Percentiles rank a stretch among this genome's conserved stretches.
These are phyloP conservation scores for Euphonia xanthogaster DNA, from an alignment of 2,797 vertebrate species.

Conservation along the genomic window DNA sequence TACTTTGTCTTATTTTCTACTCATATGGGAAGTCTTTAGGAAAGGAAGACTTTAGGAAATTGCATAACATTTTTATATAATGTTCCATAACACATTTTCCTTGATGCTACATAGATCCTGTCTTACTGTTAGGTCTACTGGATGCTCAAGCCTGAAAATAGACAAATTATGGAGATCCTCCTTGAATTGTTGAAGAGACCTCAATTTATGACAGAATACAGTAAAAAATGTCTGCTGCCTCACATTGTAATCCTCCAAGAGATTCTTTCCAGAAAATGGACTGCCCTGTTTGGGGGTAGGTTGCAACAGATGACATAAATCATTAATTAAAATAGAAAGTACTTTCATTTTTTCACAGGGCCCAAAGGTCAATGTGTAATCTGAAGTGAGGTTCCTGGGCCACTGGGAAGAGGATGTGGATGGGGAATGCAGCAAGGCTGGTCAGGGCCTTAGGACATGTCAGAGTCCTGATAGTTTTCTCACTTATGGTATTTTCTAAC, in stretches of 20 bases:
- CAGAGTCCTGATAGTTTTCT: neutral
- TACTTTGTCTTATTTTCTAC: neutral
- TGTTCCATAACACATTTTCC: neutral
- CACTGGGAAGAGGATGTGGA: neutral
- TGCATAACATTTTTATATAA: neutral
- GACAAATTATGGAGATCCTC: neutral
- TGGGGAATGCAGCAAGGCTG: neutral
- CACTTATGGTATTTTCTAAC: neutral
- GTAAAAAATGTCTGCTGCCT: neutral
- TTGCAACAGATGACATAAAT: neutral
- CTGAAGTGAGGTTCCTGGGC: neutral
- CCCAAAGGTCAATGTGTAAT: rapidly evolving
- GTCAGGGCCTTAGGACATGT: neutral
- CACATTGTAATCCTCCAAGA: neutral
- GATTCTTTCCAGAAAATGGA: neutral
- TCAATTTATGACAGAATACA: neutral
- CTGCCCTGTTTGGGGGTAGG: neutral
- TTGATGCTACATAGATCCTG: neutral
- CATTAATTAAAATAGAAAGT: neutral
- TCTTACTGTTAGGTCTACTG: neutral
- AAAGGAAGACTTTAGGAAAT: neutral
- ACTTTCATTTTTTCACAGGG: neutral
- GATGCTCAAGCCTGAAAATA: neutral
- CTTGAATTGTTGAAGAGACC: neutral
- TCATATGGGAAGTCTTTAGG: neutral